A percentile compares a stretch with the other conserved stretches of the same genome.
These are phyloP conservation scores for Erebia aethiops DNA, from an alignment of 2,888 invertebrate genomes.

Conservation along the genomic window DNA sequence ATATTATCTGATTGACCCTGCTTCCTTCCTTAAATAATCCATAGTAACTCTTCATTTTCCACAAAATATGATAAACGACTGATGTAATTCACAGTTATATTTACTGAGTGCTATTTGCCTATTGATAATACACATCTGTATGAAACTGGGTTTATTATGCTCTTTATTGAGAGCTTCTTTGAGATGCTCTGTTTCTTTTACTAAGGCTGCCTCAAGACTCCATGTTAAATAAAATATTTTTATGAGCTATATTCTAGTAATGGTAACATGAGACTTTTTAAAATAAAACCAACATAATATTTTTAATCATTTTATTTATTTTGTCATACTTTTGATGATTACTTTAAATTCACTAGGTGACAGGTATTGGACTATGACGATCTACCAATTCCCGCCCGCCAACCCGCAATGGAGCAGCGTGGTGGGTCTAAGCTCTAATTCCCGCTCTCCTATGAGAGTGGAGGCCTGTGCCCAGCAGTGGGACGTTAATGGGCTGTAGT, in stretches of 20 bases:
- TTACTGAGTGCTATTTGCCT: not conserved
- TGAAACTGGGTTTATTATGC: constrained; percentile 2
- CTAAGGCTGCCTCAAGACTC: not conserved
- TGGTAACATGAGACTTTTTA: no score
- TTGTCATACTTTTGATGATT: no score
- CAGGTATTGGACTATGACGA: no score
- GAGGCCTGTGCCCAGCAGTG: no score
- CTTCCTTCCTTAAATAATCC: constrained; percentile 55
- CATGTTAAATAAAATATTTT: not conserved
- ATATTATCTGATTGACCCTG: constrained; percentile 66
- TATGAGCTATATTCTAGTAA: not conserved
- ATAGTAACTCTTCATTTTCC: constrained; percentile 31
- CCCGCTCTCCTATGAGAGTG: no score
- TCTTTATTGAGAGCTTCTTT: not conserved
- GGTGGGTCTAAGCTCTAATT: no score
- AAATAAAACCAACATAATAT: no score
- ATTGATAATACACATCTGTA: not conserved
- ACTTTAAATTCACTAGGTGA: not conserved
- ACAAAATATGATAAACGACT: not conserved
- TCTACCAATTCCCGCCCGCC: no score
- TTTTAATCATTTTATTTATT: no score
- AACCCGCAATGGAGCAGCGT: no score
- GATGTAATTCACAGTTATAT: not conserved
- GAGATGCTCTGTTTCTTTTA: constrained; percentile 7
- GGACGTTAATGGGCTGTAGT: no score